Evolutionary conservation across 2,888 invertebrate genomes (phyloP).

Genomic region (Watsonalla cultraria): DNA sequence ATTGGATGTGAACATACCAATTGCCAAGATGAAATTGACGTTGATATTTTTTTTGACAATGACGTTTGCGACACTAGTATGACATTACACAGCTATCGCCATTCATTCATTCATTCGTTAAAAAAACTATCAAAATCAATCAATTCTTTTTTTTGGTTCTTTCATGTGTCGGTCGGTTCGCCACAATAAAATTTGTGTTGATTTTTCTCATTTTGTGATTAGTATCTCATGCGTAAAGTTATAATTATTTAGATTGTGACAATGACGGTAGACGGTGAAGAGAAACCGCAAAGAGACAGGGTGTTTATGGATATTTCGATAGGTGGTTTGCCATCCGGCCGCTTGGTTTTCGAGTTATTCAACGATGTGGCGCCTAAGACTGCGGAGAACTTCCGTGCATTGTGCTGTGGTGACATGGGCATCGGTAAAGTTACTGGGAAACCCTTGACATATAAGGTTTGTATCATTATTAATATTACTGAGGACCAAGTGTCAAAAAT

Average conservation of each 20-base stretch:
- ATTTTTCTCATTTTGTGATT: too few relatives aligned
- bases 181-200: too few relatives aligned
- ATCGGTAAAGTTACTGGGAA: slow-evolving; percentile 89
- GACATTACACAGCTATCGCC: too few relatives aligned
- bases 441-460: slow-evolving; percentile 92
- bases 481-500: too few relatives aligned
- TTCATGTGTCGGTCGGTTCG: too few relatives aligned
- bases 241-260: slow-evolving; percentile 15
- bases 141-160: too few relatives aligned
- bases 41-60: too few relatives aligned
- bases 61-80: too few relatives aligned
- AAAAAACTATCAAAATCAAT: too few relatives aligned
- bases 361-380: slow-evolving; percentile 93
- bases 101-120: too few relatives aligned
- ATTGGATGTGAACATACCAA: too few relatives aligned
- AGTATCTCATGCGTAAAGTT: not conserved
- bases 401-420: slow-evolving; percentile 96
- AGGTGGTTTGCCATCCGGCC: slow-evolving; percentile 89
- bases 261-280: slow-evolving; percentile 73
- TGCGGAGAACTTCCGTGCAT: slow-evolving; percentile 93
- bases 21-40: too few relatives aligned
- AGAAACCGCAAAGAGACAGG: slow-evolving; percentile 79
- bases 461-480: slow-evolving; percentile 2
- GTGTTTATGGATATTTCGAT: slow-evolving; percentile 97
- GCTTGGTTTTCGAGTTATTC: slow-evolving; percentile 94